Conservation (phyloP, 2,113 vertebrate species). For the Nothoprocta pentlandii region DNA sequence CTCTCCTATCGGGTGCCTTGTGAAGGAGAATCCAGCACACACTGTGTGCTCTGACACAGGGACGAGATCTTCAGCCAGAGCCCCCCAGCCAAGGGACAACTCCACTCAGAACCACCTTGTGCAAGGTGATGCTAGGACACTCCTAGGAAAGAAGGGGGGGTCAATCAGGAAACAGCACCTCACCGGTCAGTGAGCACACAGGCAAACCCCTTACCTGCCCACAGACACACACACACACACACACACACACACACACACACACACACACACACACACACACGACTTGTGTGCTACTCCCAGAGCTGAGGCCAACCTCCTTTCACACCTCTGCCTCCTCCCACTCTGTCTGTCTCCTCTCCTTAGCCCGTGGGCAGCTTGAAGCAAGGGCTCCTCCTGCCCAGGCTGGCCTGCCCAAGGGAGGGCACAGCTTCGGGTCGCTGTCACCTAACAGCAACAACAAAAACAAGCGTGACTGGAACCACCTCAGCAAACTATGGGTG, state of each 20-base stretch:
- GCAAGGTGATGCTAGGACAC: neutral
- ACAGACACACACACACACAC: neutral
- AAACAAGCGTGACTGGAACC: neutral
- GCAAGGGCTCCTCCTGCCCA: neutral
- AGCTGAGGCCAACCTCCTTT: neutral
- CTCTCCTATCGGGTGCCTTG: constrained; percentile 31
- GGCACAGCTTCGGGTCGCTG: neutral
- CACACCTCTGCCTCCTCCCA: neutral
- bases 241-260: neutral
- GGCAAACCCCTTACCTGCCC: neutral
- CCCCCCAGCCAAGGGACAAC: neutral
- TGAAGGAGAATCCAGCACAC: constrained; percentile 14
- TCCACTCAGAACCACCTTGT: neutral
- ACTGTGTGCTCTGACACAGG: neutral
- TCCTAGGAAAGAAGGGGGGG: neutral
- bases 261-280: neutral
- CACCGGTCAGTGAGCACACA: neutral
- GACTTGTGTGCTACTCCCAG: neutral
- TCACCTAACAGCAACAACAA: neutral
- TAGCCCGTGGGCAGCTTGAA: neutral
- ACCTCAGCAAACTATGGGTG: neutral
- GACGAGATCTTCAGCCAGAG: neutral
- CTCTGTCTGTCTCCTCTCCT: neutral
- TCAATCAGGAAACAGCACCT: neutral
- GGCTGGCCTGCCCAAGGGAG: fast-evolving